Percentiles rank a stretch among this genome's conserved stretches.
Conservation (phyloP, 53 echinoderm and acorn worm species). For the Echinarachnius parma region DNA sequence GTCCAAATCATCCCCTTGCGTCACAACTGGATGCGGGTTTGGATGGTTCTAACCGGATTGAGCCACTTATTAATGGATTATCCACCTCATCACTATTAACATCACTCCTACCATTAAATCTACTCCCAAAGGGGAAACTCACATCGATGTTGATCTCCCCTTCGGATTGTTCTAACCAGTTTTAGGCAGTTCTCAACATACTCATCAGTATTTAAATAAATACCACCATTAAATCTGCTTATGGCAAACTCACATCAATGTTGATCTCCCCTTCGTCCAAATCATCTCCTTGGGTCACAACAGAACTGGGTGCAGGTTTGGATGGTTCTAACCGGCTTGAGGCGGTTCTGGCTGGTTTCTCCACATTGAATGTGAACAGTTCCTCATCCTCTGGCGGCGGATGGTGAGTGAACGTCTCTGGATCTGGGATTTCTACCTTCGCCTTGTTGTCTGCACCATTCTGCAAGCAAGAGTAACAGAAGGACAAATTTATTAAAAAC, state of each 20-base stretch:
- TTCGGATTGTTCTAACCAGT: too few relatives aligned
- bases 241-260: constrained; percentile 79
- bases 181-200: too few relatives aligned
- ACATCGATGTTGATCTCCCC: constrained; percentile 96
- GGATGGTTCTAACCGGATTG: too few relatives aligned
- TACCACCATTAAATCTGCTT: too few relatives aligned
- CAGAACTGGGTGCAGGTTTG: not conserved
- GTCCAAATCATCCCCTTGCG: too few relatives aligned
- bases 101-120: too few relatives aligned
- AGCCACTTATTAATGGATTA: constrained; percentile 15
- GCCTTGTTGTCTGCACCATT: not conserved
- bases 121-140: constrained; percentile 34
- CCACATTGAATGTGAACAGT: constrained; percentile 73
- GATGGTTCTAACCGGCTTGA: not conserved
- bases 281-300: not conserved
- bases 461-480: not conserved
- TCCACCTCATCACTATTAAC: too few relatives aligned
- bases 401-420: constrained; percentile 53
- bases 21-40: too few relatives aligned
- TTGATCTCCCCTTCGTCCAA: constrained; percentile 67
- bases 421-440: constrained; percentile 45
- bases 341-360: constrained; percentile 26
- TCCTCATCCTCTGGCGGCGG: constrained; percentile 69
- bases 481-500: too few relatives aligned
- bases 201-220: too few relatives aligned